Percentiles rank a stretch among this genome's conserved stretches.
Conservation (phyloP, 2,113 vertebrate genomes). For the Coregonus clupeaformis region DNA sequence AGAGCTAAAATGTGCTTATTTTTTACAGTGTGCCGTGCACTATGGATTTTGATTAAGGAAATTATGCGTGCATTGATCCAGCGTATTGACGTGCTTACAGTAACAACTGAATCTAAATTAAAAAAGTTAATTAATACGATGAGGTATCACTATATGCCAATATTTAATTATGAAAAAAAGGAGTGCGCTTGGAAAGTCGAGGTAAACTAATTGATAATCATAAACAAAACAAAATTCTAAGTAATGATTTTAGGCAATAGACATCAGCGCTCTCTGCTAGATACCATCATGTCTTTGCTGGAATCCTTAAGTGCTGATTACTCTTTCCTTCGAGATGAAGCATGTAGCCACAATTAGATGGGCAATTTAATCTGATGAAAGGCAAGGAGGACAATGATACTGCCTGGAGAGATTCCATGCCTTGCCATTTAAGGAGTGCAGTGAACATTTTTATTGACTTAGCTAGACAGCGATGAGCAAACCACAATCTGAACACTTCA, state of each 20-base stretch:
- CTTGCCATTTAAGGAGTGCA: constrained; percentile 67
- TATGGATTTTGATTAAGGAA: constrained; percentile 9
- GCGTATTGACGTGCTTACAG: constrained; percentile 39
- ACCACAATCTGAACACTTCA: too few relatives aligned
- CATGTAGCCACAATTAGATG: constrained; percentile 58
- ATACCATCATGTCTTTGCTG: background rate
- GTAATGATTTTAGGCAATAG: constrained; percentile 27
- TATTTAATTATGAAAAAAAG: constrained; percentile 33
- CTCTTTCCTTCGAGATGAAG: constrained; percentile 32
- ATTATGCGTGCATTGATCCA: constrained; percentile 46
- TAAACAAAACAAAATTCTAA: background rate
- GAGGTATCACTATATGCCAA: constrained; percentile 31
- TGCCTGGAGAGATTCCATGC: constrained; percentile 47
- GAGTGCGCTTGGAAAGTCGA: constrained; percentile 9
- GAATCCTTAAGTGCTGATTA: background rate
- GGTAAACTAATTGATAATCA: constrained; percentile 8
- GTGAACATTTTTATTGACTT: constrained; percentile 46
- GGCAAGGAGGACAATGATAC: constrained; percentile 14
- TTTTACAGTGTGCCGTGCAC: background rate
- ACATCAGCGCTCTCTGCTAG: constrained; percentile 12
- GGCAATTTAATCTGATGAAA: constrained; percentile 61
- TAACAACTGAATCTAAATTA: constrained; percentile 46
- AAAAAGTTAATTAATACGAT: constrained; percentile 57
- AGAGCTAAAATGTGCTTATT: background rate
- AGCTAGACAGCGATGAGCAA: too few relatives aligned